Evolutionary conservation across 2,888 invertebrate species (phyloP), one percentile per base, ranked within the genome.

Genomic region (Drosophila paracracens): DNA sequence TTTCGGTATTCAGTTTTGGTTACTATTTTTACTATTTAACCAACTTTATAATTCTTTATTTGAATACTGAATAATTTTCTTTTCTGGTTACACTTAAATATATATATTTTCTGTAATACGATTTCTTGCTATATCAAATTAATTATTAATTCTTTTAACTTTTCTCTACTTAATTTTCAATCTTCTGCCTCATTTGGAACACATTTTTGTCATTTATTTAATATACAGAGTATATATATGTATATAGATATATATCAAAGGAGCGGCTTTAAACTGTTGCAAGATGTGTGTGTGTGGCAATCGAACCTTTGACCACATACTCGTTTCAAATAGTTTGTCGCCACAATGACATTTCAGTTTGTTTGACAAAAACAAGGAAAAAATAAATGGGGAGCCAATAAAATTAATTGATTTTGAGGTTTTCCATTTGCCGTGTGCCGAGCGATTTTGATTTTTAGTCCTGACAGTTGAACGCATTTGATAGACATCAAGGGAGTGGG

Each of bases 401-500:
- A 87, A 87, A 87, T 89, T 89, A 87, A 87, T 87, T 87, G 89
- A 83, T 87, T 87, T 85, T 78, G 82, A 69, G 83, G 83, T 85
- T 88, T 79, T 66, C 33, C 72, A 60, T 72, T 76, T 81, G 50
- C 38, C 43, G 51, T 60, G 48, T 53, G 63, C 43, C 54, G 11
- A 58, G 25, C 56, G 61, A 69, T 70, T 81, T 79, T 76, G 81
- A 79, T 81, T 79, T 72, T 73, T 61, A 38, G 40, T 6, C 62
- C 57, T 57, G 71, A 68, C 63, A 70, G 61, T 53, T 68, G 36
- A 59, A 67, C 76, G 69, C 76, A 75, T 60, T 81, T 71, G 79
- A 76, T 50, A 57, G 68, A 70, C 66, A 75, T 27, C n/a, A 33
- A 50, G 62, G 51, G 61, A 53, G 25, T 61, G 38, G 52, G 59